A percentile compares a stretch with the other conserved stretches of the same genome.
phyloP scores from a whole-genome alignment of 2,797 vertebrate genomes.

The Diceros bicornis region DNA sequence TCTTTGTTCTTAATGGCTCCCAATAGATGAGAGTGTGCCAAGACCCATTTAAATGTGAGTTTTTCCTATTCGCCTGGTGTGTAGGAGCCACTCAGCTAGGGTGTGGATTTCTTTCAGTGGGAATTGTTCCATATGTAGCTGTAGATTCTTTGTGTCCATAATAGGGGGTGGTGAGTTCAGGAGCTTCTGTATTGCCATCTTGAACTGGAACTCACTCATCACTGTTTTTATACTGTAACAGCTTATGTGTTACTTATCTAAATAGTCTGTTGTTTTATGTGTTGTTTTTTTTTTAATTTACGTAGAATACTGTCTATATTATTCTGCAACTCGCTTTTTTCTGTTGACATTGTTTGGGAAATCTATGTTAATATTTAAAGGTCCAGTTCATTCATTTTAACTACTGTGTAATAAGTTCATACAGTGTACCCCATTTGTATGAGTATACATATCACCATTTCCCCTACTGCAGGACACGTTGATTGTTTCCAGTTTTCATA shows the following conservation, averaged over 20 bases:
- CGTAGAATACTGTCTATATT: not conserved
- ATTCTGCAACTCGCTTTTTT: constrained; percentile 42
- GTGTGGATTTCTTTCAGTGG: constrained; percentile 2
- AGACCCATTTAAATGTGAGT: not conserved
- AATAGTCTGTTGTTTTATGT: not conserved
- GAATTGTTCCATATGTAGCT: not conserved
- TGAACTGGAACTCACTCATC: not conserved
- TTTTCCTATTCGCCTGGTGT: not conserved
- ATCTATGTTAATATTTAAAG: constrained; percentile 30
- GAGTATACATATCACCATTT: not conserved
- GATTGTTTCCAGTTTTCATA: not conserved
- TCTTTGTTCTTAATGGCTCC: not conserved
- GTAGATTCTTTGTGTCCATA: not conserved
- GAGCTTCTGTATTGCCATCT: not conserved
- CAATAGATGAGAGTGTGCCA: not conserved
- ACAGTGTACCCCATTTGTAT: not conserved
- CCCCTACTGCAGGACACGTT: not conserved
- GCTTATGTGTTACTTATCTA: constrained; percentile 32
- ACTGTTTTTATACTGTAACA: not conserved
- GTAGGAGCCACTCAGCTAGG: not conserved
- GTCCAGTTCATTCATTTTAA: not conserved
- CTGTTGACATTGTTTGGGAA: constrained; percentile 34
- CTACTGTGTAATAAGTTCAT: not conserved
- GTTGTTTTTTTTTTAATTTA: not conserved
- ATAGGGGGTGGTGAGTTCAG: not conserved